Evolutionary conservation across 2,113 vertebrate species (phyloP), one percentile per base, ranked within the genome.

Genomic region (Pagrus major): DNA sequence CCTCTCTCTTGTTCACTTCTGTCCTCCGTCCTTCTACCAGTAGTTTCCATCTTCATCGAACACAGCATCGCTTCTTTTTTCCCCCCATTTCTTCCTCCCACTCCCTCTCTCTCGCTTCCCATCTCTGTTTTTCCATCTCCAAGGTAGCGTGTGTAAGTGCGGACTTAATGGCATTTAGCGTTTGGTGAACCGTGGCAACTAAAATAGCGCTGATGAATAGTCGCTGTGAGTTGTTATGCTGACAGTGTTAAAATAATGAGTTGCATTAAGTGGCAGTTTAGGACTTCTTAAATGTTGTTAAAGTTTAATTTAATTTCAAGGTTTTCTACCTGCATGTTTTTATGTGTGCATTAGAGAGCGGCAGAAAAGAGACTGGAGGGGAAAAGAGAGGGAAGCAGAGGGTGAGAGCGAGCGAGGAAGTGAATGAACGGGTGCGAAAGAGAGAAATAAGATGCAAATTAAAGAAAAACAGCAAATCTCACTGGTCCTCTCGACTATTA

Each of bases 381-480:
- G 51, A n/a, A n/a, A n/a, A 46, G 46, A 72, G 35, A 74, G 11
- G 11, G 39, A 27, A 68, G 11, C 12, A 55, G 15, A 63, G 27
- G 21, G 56, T 46, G 61, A 15, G 71, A 42, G 27, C 2, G 61
- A 75, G 67, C 20, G 31, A 58, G 61, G 56, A 37, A 81, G 54
- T 63, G 35, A 80, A 72, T 16, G 27, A 80, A 81, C 76, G 54
- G 67, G 74, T 80, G 74, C 11, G 37, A 88, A 83, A 75, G 55
- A 61, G 68, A 83, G 71, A 77, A 89, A 89, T 89, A 58, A 58
- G 55, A 86, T 87, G 83, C 77, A 92, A 89, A 91, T 93, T 46
- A 92, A 88, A 91, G 83, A 87, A 86, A 90, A 88, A 89, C 88
- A 90, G 67, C 18, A 61, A 86, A 83, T 90, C 89, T 91, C 89